These are phyloP conservation scores for Sinocyclocheilus grahami DNA, from an alignment of 2,113 vertebrate species.

Conservation along the genomic window DNA sequence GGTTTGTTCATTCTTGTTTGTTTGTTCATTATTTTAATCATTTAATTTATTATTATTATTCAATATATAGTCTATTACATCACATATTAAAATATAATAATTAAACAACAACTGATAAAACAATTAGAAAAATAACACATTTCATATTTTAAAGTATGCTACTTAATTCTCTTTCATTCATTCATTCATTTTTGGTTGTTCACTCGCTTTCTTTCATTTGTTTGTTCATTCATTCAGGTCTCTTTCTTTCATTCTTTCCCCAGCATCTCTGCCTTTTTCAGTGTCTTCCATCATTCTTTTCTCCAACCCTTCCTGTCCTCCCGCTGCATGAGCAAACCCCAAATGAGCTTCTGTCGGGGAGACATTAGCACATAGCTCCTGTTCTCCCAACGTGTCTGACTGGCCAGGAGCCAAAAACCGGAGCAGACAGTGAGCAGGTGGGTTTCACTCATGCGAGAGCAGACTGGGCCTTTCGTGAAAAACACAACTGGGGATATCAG, in stretches of 20 bases:
- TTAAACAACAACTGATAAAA: neutral
- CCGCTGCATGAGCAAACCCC: neutral
- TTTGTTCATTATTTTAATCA: neutral
- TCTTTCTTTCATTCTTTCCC: neutral
- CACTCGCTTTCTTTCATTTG: neutral
- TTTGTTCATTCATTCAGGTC: no score
- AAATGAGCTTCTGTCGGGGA: constrained; percentile 16
- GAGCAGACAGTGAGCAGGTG: constrained; percentile 3
- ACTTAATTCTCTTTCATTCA: neutral
- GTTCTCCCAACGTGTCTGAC: constrained; percentile 4
- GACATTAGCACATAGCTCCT: constrained; percentile 9
- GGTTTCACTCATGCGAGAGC: neutral
- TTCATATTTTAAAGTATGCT: neutral
- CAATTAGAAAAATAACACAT: neutral
- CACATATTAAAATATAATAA: neutral
- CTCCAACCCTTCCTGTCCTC: neutral
- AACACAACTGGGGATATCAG: constrained; percentile 31
- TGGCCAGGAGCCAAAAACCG: constrained; percentile 20
- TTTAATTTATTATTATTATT: neutral
- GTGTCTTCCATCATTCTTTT: neutral
- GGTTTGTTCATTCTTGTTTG: neutral
- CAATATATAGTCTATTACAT: neutral
- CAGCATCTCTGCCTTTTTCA: neutral
- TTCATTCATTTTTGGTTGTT: neutral
- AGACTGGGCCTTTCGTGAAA: constrained; percentile 33